Base-by-base conservation (phyloP, 1,140 invertebrate species). In the Cotesia chilonis region DNA sequence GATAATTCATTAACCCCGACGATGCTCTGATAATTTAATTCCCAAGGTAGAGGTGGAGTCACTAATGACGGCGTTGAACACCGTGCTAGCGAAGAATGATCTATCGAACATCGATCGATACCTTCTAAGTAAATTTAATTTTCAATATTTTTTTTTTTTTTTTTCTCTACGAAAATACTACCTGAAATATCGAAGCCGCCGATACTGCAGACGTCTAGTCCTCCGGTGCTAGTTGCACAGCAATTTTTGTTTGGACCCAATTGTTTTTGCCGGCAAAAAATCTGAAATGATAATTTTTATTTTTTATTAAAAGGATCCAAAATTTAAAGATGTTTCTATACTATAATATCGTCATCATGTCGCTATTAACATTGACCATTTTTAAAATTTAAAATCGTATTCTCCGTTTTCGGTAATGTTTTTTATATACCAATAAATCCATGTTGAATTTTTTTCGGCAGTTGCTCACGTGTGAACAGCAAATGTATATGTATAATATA, bases 141-240 rank as follows among this genome's bases (percentile, higher is more conserved):
- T 5, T 38, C 10, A 63, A 14, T 12, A 41, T 28, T 20, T 14
- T 36, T 51, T 17, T 20, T 9, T 47, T 51, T 10, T 37, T 7
- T 57, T 59, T 36, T 17, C n/a, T 38, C 38, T 17, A 60, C 17
- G 9, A 3, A 60, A 3, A 1, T 37, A 66, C 71, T 78, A 87
- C 85, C 85, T 80, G 85, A 85, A 78, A 86, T 79, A 72, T 86
- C 85, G 72, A 84, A 75, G 61, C 85, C 85, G 17, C 78, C 81
- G 71, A 87, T 83, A 54, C 83, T 86, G 74, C 84, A 85, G 37
- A 87, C 79, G 64, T 87, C 85, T 12, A 87, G 70, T 17, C 83
- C 84, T 6, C 80, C 84, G 4, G 84, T 85, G 68, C 83, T 86
- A 0, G 84, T 85, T 0, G 81, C 77, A 68, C 85, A 87, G 67